A percentile compares a stretch with the other conserved stretches of the same genome.
phyloP scores from a whole-genome alignment of 2,888 invertebrate species.

The Thera britannica region DNA sequence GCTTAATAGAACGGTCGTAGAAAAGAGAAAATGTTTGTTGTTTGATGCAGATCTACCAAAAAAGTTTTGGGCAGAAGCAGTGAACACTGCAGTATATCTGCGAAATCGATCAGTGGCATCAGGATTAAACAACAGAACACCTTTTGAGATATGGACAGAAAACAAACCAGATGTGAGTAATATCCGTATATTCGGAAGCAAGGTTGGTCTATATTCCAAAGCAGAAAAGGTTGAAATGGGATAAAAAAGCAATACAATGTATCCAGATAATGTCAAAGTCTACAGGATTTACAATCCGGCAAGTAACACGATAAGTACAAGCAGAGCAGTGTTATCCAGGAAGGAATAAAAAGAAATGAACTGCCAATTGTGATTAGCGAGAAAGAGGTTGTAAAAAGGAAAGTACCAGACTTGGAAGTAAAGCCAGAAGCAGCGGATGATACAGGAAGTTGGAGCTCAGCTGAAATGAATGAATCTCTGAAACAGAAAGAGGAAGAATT shows the following conservation, averaged over 20 bases:
- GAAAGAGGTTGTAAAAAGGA: background rate
- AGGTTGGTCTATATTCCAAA: background rate
- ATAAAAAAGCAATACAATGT: background rate
- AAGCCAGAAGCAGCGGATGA: background rate
- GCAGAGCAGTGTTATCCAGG: background rate
- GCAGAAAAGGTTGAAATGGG: background rate
- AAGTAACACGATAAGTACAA: background rate
- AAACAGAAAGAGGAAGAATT: too few relatives aligned
- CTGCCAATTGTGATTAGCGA: background rate
- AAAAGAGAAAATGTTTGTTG: background rate
- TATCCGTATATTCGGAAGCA: background rate
- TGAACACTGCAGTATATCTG: background rate
- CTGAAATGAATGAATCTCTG: too few relatives aligned
- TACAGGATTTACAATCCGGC: background rate
- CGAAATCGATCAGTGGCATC: background rate
- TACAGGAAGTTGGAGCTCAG: too few relatives aligned
- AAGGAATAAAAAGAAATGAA: background rate
- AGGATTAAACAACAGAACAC: background rate
- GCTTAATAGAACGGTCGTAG: background rate
- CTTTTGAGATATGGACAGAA: background rate
- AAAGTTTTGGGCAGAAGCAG: background rate
- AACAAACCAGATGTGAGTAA: background rate
- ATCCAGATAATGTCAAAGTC: background rate
- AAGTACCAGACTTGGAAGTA: background rate
- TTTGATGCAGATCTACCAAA: background rate